Percentiles rank a stretch among this genome's conserved stretches.
phyloP scores from a whole-genome alignment of 2,113 vertebrate genomes.

The Typhlomys cinereus region DNA sequence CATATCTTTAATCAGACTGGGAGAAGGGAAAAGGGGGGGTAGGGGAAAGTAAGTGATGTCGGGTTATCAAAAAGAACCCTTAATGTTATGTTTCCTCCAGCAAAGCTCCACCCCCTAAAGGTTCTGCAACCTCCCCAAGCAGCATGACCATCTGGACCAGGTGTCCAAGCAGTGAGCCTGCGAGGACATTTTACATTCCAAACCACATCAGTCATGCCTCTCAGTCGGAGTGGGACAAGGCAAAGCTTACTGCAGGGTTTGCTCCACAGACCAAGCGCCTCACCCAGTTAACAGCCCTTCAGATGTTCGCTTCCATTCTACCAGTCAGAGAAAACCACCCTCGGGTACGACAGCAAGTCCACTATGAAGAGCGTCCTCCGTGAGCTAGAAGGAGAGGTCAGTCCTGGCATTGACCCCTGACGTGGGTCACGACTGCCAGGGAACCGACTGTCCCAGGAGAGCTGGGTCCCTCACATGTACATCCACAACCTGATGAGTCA shows the following conservation, averaged over 20 bases:
- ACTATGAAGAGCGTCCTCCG: neutral
- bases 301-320: neutral
- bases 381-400: neutral
- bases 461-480: neutral
- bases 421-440: neutral
- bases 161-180: no score
- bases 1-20: no score
- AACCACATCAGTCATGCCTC: no score
- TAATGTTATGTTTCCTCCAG: no score
- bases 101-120: no score
- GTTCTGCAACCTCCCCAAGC: no score
- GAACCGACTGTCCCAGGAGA: neutral
- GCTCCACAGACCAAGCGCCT: neutral
- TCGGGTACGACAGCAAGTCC: accelerated
- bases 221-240: neutral
- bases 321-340: neutral
- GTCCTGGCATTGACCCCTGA: neutral
- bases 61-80: no score
- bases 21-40: no score
- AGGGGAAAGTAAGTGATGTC: no score
- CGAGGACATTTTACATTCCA: no score
- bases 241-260: neutral
- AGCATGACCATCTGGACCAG: no score
- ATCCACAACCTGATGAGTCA: neutral
- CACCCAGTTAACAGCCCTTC: neutral